phyloP scores from a whole-genome alignment of 2,113 vertebrate species.

The Burhinus bistriatus region DNA sequence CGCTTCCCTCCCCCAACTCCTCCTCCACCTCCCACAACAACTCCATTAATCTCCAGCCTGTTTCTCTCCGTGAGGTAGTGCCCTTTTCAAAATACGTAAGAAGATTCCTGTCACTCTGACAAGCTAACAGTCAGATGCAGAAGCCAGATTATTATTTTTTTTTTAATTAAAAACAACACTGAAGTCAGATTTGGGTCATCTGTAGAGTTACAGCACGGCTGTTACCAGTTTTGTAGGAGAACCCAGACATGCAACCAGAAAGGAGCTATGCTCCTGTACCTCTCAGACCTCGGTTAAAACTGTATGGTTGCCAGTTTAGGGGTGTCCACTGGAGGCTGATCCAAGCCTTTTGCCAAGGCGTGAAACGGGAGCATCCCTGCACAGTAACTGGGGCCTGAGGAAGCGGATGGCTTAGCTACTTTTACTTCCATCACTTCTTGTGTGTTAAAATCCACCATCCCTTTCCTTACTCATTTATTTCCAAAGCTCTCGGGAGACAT shows the following conservation, averaged over 20 bases:
- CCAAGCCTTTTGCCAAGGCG: neutral
- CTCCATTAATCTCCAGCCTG: neutral
- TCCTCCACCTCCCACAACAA: neutral
- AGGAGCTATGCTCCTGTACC: neutral
- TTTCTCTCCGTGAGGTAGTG: neutral
- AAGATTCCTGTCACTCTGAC: neutral
- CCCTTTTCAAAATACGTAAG: neutral
- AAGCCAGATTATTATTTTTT: neutral
- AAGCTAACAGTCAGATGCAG: neutral
- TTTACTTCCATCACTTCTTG: neutral
- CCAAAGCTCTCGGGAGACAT: neutral
- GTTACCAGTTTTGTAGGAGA: neutral
- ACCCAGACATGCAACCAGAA: accelerated
- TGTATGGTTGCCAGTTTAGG: neutral
- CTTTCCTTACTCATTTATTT: constrained; percentile 11
- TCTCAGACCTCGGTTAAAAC: neutral
- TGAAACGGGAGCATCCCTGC: neutral
- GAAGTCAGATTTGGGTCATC: neutral
- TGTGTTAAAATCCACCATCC: neutral
- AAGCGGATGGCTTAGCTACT: neutral
- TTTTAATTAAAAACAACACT: neutral
- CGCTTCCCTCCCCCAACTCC: neutral
- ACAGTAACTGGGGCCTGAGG: neutral
- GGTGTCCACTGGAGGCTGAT: neutral
- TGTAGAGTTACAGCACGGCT: neutral